Evolutionary conservation across 2,113 vertebrate species (phyloP).

Genomic region (Sinocyclocheilus grahami): DNA sequence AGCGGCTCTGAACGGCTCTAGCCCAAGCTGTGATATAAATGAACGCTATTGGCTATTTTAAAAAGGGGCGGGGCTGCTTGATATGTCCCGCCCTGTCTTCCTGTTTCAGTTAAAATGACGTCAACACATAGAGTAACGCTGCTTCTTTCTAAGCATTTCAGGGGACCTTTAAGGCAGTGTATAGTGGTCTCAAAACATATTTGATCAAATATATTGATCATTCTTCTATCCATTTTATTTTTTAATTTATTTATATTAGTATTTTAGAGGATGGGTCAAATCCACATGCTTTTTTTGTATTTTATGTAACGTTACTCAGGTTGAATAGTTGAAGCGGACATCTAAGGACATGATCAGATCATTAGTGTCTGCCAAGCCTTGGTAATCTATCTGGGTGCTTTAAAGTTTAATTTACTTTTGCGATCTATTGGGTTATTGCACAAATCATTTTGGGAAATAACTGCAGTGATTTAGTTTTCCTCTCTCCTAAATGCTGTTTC

Average conservation of each 20-base stretch:
- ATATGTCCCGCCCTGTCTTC: too few species aligned
- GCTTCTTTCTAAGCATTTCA: too few species aligned
- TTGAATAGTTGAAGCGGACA: constrained; percentile 10
- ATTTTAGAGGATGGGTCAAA: not conserved
- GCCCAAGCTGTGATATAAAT: too few species aligned
- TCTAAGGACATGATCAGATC: constrained; percentile 19
- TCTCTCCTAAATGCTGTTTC: constrained; percentile 41
- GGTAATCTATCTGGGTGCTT: constrained; percentile 29
- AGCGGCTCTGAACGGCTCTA: too few species aligned
- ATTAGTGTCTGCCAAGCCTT: constrained; percentile 28
- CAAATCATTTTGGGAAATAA: constrained; percentile 30
- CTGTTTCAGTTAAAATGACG: too few species aligned
- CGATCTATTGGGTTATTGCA: constrained; percentile 22
- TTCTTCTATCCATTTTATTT: too few species aligned
- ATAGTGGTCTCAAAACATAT: not conserved
- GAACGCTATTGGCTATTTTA: too few species aligned
- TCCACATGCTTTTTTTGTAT: not conserved
- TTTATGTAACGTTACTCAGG: constrained; percentile 12
- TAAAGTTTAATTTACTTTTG: constrained; percentile 27
- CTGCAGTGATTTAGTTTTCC: constrained; percentile 41
- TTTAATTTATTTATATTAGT: not conserved
- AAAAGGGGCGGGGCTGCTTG: too few species aligned
- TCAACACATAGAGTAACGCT: too few species aligned
- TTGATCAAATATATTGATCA: not conserved
- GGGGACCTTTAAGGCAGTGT: too few species aligned